A percentile compares a stretch with the other conserved stretches of the same genome.
These are phyloP conservation scores for Hoplostethus atlanticus DNA, from an alignment of 2,797 vertebrate genomes.

Conservation along the genomic window DNA sequence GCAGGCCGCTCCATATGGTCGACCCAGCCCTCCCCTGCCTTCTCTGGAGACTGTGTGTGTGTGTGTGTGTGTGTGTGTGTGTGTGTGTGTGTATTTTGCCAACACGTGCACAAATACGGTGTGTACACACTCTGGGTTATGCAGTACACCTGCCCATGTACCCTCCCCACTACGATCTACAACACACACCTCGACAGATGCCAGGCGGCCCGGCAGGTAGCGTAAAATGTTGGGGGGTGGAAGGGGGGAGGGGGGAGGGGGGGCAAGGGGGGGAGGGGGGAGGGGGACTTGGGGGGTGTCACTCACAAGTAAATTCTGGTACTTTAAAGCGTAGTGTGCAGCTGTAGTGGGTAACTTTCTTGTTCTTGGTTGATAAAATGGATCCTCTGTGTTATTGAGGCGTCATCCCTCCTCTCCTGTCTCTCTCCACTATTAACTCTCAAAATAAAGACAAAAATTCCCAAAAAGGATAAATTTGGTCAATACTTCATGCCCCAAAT, in stretches of 20 bases:
- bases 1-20: slow-evolving; percentile 83
- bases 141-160: slow-evolving; percentile 27
- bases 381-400: no score
- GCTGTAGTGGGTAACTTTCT: no score
- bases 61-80: background rate
- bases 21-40: slow-evolving; percentile 59
- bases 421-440: no score
- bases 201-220: slow-evolving; percentile 48
- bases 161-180: slow-evolving; percentile 29
- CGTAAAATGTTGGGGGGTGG: slow-evolving; percentile 29
- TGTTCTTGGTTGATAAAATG: no score
- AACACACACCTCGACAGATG: slow-evolving; percentile 30
- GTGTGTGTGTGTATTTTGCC: slow-evolving; percentile 36
- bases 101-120: slow-evolving; percentile 23
- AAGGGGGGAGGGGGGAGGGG: no score
- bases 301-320: no score
- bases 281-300: no score
- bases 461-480: background rate
- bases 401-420: no score
- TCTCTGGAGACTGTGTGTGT: slow-evolving; percentile 48
- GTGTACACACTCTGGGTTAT: slow-evolving; percentile 33
- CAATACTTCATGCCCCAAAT: slow-evolving; percentile 27
- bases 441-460: no score
- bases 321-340: no score
- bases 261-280: no score